Conservation (phyloP, 1,140 invertebrate species). For the Schlechtendalia chinensis region DNA sequence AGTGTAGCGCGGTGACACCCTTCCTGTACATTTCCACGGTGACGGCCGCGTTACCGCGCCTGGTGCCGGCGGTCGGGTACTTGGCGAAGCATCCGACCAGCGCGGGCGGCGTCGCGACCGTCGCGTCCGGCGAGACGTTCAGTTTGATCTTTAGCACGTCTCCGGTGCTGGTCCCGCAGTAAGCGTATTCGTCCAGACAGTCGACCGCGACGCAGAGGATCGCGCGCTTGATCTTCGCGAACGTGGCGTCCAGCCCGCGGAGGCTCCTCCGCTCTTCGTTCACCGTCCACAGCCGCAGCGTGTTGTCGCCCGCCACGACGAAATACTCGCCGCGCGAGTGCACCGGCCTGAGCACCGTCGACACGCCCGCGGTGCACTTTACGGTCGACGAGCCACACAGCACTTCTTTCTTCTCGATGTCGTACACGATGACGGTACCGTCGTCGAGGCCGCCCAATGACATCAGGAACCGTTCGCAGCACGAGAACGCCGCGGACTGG, state of each 20-base stretch:
- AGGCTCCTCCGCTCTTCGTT: conserved; percentile 68
- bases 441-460: conserved; percentile 87
- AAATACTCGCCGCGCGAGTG: conserved; percentile 64
- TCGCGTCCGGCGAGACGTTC: conserved; percentile 65
- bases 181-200: conserved; percentile 68
- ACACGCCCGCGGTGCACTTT: conserved; percentile 67
- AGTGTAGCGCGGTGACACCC: conserved; percentile 50
- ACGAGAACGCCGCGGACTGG: conserved; percentile 78
- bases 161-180: conserved; percentile 80
- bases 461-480: conserved; percentile 75
- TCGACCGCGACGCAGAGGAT: conserved; percentile 65
- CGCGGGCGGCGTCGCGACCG: conserved; percentile 60
- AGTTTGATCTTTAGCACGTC: conserved; percentile 65
- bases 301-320: conserved; percentile 71
- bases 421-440: conserved; percentile 76
- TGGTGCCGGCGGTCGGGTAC: conserved; percentile 54
- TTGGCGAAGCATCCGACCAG: conserved; percentile 71
- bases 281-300: conserved; percentile 74
- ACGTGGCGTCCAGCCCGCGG: conserved; percentile 67
- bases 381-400: conserved; percentile 66
- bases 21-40: conserved; percentile 58
- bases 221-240: conserved; percentile 68
- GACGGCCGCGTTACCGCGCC: conserved; percentile 54
- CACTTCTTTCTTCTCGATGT: conserved; percentile 64
- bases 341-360: conserved; percentile 61